Conservation (phyloP, 2,113 vertebrate species). For the Dasypus novemcinctus region DNA sequence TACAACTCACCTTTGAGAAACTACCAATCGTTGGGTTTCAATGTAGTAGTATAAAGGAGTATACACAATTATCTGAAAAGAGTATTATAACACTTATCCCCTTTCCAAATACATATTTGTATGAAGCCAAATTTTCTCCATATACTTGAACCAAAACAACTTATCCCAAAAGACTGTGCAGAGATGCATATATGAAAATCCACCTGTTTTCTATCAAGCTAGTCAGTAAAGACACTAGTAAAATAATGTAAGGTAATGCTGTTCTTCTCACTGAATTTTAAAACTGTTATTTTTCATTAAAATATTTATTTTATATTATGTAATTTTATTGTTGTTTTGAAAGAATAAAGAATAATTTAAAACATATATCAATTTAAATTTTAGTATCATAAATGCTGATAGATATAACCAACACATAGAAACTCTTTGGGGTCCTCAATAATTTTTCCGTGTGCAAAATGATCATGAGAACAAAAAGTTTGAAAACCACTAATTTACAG, state of each 20-base stretch:
- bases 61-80: no score
- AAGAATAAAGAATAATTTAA: neutral
- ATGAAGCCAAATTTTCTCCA: neutral
- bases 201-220: neutral
- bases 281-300: neutral
- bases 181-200: neutral
- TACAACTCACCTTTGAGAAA: no score
- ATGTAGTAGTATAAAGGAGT: no score
- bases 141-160: neutral
- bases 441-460: neutral
- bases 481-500: neutral
- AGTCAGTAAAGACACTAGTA: neutral
- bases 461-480: neutral
- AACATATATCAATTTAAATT: neutral
- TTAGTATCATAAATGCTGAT: neutral
- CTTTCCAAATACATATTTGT: no score
- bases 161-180: neutral
- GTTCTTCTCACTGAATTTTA: neutral
- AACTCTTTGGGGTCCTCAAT: neutral
- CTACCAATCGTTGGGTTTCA: no score
- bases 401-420: neutral
- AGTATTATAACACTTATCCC: no score
- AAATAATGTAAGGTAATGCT: neutral
- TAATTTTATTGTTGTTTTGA: neutral
- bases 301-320: neutral